Evolutionary conservation across 2,797 vertebrate species (phyloP).

Genomic region (Buphagus erythrorhynchus): DNA sequence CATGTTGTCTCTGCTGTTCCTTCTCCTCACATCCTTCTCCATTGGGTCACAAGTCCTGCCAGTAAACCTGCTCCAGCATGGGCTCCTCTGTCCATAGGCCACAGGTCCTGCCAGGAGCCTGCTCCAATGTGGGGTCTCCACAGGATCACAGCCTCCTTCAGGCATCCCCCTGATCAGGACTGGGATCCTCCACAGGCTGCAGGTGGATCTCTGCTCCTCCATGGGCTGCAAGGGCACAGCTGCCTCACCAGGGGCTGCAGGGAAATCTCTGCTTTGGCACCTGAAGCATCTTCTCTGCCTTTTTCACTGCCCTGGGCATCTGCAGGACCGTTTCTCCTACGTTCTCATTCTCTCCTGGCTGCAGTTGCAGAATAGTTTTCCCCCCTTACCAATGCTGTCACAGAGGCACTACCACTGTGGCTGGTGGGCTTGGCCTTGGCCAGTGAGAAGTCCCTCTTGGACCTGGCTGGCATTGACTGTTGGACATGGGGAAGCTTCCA

Average conservation of each 20-base stretch:
- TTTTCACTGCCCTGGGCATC: not conserved
- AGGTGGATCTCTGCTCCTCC: not conserved
- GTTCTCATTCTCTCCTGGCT: not conserved
- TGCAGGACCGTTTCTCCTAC: not conserved
- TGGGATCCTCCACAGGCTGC: not conserved
- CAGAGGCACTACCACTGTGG: fast-evolving
- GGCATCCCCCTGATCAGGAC: fast-evolving
- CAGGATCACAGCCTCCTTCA: not conserved
- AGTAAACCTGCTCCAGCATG: not conserved
- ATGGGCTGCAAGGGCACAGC: not conserved
- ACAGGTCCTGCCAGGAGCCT: not conserved
- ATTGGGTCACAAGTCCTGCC: not conserved
- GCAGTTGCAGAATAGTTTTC: not conserved
- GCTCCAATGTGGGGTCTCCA: not conserved
- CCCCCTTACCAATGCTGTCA: fast-evolving
- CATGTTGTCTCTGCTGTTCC: not conserved
- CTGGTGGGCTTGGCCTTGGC: not conserved
- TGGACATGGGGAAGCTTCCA: not conserved
- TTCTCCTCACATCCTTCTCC: not conserved
- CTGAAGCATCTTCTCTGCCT: not conserved
- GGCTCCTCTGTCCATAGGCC: not conserved
- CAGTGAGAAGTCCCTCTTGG: not conserved
- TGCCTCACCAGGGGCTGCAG: not conserved
- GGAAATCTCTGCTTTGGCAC: not conserved
- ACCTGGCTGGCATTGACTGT: not conserved